A percentile compares a stretch with the other conserved stretches of the same genome.
Conservation (phyloP, 2,797 vertebrate genomes). For the Glyptemys insculpta region DNA sequence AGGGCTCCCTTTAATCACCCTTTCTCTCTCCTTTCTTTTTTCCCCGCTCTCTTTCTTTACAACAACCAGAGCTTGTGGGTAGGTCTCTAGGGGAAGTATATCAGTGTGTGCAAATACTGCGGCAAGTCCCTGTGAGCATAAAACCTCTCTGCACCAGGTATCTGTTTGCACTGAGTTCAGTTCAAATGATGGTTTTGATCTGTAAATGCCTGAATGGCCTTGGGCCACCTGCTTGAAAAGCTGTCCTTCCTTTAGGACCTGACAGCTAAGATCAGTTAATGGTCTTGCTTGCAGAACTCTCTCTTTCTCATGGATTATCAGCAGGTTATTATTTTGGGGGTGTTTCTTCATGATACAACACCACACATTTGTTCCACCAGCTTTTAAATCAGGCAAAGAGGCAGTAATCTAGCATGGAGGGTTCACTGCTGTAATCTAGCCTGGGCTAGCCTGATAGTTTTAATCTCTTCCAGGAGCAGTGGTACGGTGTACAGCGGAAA, state of each 20-base stretch:
- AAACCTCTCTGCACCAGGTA: not conserved
- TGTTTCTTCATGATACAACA: not conserved
- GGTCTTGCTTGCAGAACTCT: not conserved
- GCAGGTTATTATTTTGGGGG: not conserved
- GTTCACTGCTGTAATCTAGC: not conserved
- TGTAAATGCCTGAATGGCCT: not conserved
- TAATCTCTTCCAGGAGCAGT: not conserved
- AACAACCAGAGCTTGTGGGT: not conserved
- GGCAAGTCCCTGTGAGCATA: not conserved
- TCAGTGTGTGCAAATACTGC: not conserved
- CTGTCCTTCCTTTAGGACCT: fast-evolving
- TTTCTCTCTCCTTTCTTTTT: too few species aligned
- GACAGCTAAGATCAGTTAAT: not conserved
- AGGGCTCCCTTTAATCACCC: too few species aligned
- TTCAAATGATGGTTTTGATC: not conserved
- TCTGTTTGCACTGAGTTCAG: not conserved
- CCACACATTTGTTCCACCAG: not conserved
- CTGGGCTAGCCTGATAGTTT: not conserved
- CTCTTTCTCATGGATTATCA: not conserved
- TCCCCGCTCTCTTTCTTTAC: not conserved
- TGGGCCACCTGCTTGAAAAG: not conserved
- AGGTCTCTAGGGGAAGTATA: not conserved
- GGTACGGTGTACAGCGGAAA: not conserved
- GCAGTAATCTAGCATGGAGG: not conserved
- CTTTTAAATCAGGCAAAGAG: not conserved